Conservation (phyloP, 2,797 vertebrate genomes). For the Peromyscus aztecus region DNA sequence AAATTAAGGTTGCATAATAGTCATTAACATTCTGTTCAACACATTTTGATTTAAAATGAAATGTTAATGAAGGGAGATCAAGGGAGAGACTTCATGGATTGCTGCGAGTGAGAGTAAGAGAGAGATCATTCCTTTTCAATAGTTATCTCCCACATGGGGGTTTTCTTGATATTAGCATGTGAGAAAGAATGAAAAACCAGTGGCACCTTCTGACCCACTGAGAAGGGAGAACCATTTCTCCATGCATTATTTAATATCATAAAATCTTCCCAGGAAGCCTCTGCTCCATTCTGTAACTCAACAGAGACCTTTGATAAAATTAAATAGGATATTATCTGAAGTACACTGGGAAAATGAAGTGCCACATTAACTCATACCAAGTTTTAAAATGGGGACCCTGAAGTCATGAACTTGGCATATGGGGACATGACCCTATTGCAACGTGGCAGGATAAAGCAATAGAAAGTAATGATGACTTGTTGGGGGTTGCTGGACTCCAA, state of each 20-base stretch:
- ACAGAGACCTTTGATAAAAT: constrained; percentile 59
- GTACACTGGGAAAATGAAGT: constrained; percentile 34
- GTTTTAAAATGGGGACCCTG: constrained; percentile 6
- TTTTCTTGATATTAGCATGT: constrained; percentile 45
- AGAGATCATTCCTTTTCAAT: not conserved
- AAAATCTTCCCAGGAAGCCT: not conserved
- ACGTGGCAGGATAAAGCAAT: not conserved
- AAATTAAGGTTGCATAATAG: constrained; percentile 64
- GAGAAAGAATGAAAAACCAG: not conserved
- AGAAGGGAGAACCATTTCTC: constrained; percentile 38
- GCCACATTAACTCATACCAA: not conserved
- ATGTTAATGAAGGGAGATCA: constrained; percentile 59
- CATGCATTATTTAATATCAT: constrained; percentile 61
- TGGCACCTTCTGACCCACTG: not conserved
- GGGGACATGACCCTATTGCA: not conserved
- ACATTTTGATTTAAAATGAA: constrained; percentile 63
- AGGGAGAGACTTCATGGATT: constrained; percentile 22
- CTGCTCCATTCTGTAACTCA: constrained; percentile 20
- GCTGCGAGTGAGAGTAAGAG: not conserved
- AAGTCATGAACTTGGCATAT: not conserved
- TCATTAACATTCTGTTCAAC: constrained; percentile 61
- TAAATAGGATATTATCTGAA: constrained; percentile 52
- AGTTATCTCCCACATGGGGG: constrained; percentile 29
- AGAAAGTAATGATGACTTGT: constrained; percentile 6
- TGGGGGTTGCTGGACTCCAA: not conserved